Conservation (phyloP, 2,113 vertebrate genomes). For the Pavo muticus region DNA sequence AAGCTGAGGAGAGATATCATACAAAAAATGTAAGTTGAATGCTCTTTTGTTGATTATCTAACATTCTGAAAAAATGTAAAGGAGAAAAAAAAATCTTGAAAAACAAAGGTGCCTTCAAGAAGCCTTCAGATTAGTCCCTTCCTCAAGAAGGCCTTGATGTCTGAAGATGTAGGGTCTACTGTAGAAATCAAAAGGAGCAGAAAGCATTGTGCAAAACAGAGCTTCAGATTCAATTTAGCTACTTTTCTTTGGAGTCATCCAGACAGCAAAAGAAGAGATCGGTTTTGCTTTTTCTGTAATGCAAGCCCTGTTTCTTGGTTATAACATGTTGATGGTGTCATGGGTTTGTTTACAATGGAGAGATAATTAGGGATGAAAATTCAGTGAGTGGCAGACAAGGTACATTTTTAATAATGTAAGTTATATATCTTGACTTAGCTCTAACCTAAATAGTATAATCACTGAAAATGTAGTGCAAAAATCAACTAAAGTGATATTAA, state of each 20-base stretch:
- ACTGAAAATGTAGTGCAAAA: conserved; percentile 60
- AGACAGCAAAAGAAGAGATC: not conserved
- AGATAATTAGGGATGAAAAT: conserved; percentile 11
- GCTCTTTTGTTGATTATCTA: not conserved
- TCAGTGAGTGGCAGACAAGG: conserved; percentile 9
- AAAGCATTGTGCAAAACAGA: not conserved
- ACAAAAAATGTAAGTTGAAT: not conserved
- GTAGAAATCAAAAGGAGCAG: not conserved
- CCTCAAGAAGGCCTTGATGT: not conserved
- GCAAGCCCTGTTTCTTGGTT: not conserved
- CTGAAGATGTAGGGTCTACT: not conserved
- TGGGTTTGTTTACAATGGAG: not conserved
- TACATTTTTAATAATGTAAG: not conserved
- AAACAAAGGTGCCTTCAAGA: not conserved
- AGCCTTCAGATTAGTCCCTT: not conserved
- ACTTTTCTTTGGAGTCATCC: not conserved
- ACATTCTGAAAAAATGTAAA: not conserved
- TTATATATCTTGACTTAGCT: not conserved
- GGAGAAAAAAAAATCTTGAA: not conserved
- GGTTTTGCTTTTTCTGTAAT: not conserved
- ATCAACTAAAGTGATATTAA: conserved; percentile 26
- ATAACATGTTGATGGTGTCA: not conserved
- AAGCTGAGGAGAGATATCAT: conserved; percentile 41
- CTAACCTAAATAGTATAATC: conserved; percentile 28
- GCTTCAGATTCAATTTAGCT: not conserved